Evolutionary conservation across 2,113 vertebrate species (phyloP).

Genomic region (Trachemys scripta): DNA sequence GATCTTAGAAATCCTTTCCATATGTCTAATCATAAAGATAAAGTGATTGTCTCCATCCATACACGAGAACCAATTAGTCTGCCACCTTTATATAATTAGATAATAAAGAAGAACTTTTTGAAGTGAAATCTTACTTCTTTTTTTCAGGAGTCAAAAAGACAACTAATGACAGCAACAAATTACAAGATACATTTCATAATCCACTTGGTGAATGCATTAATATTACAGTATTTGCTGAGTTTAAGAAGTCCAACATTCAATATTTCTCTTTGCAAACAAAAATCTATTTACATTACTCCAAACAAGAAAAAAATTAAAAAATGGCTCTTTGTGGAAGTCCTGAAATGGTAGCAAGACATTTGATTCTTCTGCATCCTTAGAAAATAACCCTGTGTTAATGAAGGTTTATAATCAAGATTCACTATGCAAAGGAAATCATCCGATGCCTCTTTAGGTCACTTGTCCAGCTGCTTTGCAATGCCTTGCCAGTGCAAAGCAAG

Average conservation of each 20-base stretch:
- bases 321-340: not conserved
- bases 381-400: constrained; percentile 71
- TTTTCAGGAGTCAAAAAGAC: constrained; percentile 56
- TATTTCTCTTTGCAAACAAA: constrained; percentile 69
- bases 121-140: constrained; percentile 67
- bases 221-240: constrained; percentile 74
- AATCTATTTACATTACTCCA: constrained; percentile 45
- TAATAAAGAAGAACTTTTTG: constrained; percentile 73
- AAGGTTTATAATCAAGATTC: constrained; percentile 66
- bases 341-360: constrained; percentile 52
- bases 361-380: constrained; percentile 57
- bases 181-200: constrained; percentile 74
- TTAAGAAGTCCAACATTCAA: constrained; percentile 67
- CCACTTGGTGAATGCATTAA: constrained; percentile 70
- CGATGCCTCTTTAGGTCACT: constrained; percentile 42
- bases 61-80: constrained; percentile 72
- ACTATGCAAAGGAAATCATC: constrained; percentile 26
- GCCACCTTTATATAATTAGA: constrained; percentile 77
- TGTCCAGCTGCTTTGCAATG: constrained; percentile 26
- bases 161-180: constrained; percentile 73
- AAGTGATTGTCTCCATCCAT: constrained; percentile 76
- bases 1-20: constrained; percentile 78
- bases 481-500: constrained; percentile 23
- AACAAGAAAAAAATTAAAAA: constrained; percentile 8
- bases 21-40: constrained; percentile 76